Percentiles rank a stretch among this genome's conserved stretches.
Evolutionary conservation across 2,113 vertebrate genomes (phyloP).

Genomic region (Trichomycterus rosablanca): DNA sequence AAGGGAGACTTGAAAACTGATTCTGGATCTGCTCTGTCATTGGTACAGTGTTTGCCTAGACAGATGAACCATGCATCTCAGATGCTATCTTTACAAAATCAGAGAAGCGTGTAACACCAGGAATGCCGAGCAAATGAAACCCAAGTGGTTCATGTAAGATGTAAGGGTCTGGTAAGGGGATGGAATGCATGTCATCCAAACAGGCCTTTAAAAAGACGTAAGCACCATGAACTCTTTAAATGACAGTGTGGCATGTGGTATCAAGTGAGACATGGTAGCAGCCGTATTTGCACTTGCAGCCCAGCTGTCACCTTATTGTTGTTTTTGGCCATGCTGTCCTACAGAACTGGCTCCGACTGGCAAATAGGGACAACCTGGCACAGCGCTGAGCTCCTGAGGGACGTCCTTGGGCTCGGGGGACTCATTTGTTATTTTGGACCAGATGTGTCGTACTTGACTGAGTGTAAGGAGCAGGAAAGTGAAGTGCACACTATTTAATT

Average conservation of each 20-base stretch:
- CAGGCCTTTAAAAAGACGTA: neutral
- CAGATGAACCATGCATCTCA: neutral
- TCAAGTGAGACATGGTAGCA: constrained; percentile 8
- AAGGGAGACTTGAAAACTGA: no score
- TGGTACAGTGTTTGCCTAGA: neutral
- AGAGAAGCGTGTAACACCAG: neutral
- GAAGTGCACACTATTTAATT: no score
- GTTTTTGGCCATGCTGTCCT: constrained; percentile 24
- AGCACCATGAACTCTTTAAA: neutral
- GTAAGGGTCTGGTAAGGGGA: neutral
- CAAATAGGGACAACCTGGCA: constrained; percentile 19
- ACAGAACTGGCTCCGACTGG: neutral
- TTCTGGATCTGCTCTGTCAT: neutral
- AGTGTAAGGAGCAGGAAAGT: constrained; percentile 5
- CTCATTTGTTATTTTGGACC: constrained; percentile 34
- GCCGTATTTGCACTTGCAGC: neutral
- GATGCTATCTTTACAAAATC: constrained; percentile 4
- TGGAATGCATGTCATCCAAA: constrained; percentile 14
- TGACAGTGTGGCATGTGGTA: neutral
- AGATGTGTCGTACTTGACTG: constrained; percentile 33
- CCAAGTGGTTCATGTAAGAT: neutral
- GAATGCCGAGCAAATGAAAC: neutral
- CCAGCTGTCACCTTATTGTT: constrained; percentile 22
- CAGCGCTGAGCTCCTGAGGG: constrained; percentile 1
- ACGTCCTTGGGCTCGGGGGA: constrained; percentile 19